Conservation (phyloP, 1,140 invertebrate genomes). For the Heliconius hermathena region DNA sequence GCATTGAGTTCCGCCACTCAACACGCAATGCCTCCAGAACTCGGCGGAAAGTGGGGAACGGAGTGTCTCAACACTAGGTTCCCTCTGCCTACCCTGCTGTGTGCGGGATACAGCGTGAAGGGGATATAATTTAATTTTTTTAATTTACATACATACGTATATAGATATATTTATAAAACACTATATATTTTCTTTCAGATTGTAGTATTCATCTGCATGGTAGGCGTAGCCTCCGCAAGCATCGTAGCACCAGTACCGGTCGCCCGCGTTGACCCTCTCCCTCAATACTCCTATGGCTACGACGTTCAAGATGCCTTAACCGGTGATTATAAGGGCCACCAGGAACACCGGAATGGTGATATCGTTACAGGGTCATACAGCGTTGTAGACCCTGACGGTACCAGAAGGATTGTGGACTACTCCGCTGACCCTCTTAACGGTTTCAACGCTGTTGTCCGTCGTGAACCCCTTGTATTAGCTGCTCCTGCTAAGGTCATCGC, state of each 20-base stretch:
- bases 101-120: too few relatives aligned
- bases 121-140: too few relatives aligned
- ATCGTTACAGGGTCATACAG: constrained; percentile 83
- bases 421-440: constrained; percentile 84
- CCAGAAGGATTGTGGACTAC: constrained; percentile 82
- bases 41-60: too few relatives aligned
- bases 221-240: constrained; percentile 61
- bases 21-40: too few relatives aligned
- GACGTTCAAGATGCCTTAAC: constrained; percentile 84
- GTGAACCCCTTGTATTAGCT: constrained; percentile 65
- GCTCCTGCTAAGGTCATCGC: constrained; percentile 60
- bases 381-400: constrained; percentile 83
- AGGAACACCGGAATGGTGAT: constrained; percentile 84
- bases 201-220: constrained; percentile 76
- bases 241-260: constrained; percentile 59
- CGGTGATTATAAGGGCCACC: constrained; percentile 85
- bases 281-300: constrained; percentile 84
- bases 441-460: constrained; percentile 84
- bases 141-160: not conserved
- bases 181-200: constrained; percentile 57
- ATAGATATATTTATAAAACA: not conserved
- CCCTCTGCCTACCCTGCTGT: too few relatives aligned
- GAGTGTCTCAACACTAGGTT: too few relatives aligned
- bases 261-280: constrained; percentile 78
- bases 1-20: too few relatives aligned